These are phyloP conservation scores for Oxyruncus cristatus DNA, from an alignment of 2,113 vertebrate species.

Conservation along the genomic window DNA sequence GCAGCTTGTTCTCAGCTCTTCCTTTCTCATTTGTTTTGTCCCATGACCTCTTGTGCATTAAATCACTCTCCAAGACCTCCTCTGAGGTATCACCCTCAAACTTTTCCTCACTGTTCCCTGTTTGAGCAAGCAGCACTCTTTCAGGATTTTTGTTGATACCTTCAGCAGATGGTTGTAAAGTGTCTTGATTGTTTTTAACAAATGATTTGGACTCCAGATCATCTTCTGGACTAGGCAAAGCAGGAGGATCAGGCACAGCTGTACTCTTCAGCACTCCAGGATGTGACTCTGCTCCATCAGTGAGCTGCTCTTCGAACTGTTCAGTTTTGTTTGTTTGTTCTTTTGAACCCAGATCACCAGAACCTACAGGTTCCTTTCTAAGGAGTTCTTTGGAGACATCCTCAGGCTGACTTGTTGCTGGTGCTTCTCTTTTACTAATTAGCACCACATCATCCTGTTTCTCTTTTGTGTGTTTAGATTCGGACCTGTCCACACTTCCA, in stretches of 20 bases:
- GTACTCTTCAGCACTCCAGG: background rate
- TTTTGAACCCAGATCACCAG: background rate
- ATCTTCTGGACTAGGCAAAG: background rate
- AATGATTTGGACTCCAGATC: background rate
- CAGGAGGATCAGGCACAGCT: background rate
- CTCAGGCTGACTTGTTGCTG: background rate
- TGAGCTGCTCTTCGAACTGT: background rate
- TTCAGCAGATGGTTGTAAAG: background rate
- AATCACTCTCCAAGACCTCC: constrained; percentile 13
- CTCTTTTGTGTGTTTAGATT: constrained; percentile 61
- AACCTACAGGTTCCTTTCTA: background rate
- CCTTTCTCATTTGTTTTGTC: background rate
- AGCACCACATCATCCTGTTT: background rate
- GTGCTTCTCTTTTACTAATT: constrained; percentile 3
- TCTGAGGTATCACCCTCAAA: background rate
- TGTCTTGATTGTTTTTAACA: background rate
- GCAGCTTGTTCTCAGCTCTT: background rate
- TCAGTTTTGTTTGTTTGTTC: background rate
- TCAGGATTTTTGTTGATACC: background rate
- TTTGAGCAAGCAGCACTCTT: background rate
- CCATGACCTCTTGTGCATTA: background rate
- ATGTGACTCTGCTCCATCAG: background rate
- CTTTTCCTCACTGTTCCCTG: background rate
- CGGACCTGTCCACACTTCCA: constrained; percentile 30
- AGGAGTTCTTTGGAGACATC: background rate